Evolutionary conservation across 2,797 vertebrate species (phyloP).

Genomic region (Leucoraja ocellata): DNA sequence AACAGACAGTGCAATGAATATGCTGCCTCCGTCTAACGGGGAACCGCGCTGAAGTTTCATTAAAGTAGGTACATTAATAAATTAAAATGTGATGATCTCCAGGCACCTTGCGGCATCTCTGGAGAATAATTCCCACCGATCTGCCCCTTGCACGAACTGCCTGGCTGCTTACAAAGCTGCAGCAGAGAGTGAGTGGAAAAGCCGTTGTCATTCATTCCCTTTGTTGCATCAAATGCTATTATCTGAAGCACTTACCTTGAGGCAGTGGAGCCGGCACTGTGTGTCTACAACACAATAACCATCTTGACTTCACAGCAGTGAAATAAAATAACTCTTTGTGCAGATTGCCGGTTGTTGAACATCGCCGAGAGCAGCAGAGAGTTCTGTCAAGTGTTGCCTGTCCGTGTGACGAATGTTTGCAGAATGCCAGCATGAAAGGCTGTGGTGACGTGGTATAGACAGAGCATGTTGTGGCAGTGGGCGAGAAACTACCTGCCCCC

Average conservation of each 20-base stretch:
- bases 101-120: slow-evolving; percentile 39
- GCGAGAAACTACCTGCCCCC: not conserved
- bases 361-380: slow-evolving; percentile 26
- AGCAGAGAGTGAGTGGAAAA: not conserved
- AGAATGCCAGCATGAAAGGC: slow-evolving; percentile 18
- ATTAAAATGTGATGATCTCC: slow-evolving; percentile 42
- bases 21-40: slow-evolving; percentile 10
- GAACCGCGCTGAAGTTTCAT: slow-evolving; percentile 41
- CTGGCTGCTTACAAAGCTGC: slow-evolving; percentile 13
- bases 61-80: slow-evolving; percentile 41
- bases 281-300: slow-evolving; percentile 16
- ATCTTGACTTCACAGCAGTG: not conserved
- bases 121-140: slow-evolving; percentile 28
- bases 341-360: not conserved
- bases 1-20: slow-evolving; percentile 40
- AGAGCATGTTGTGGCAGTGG: not conserved
- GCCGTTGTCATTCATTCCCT: not conserved
- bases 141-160: not conserved
- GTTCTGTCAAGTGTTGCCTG: slow-evolving; percentile 33
- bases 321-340: not conserved
- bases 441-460: not conserved
- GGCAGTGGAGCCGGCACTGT: not conserved
- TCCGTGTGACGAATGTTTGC: slow-evolving; percentile 26
- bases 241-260: slow-evolving; percentile 34
- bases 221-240: not conserved